Evolutionary conservation across 1,140 invertebrate species (phyloP).

Genomic region (Drosophila teissieri): DNA sequence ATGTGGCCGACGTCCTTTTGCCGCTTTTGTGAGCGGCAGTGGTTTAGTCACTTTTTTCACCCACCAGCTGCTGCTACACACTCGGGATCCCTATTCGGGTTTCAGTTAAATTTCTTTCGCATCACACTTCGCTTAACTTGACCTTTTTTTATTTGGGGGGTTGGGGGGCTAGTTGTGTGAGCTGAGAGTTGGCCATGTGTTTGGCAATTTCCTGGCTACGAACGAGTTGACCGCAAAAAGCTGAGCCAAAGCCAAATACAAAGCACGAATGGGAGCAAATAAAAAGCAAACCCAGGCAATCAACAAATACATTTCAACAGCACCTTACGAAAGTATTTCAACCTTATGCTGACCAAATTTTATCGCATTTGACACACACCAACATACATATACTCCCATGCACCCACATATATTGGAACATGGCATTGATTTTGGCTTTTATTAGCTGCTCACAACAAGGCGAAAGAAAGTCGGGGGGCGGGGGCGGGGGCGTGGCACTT

Average conservation of each 20-base stretch:
- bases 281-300: constrained; percentile 79
- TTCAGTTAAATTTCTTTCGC: constrained; percentile 50
- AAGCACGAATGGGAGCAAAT: constrained; percentile 63
- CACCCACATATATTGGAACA: constrained; percentile 6
- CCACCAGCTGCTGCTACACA: constrained; percentile 51
- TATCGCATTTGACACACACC: constrained; percentile 73
- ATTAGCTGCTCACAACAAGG: constrained; percentile 68
- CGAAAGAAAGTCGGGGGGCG: constrained; percentile 4
- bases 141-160: constrained; percentile 46
- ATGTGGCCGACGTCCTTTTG: constrained; percentile 32
- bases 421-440: constrained; percentile 81
- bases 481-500: constrained; percentile 24
- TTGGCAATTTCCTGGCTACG: constrained; percentile 75
- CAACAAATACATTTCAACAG: constrained; percentile 82
- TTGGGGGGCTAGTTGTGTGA: constrained; percentile 45
- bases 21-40: constrained; percentile 56
- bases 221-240: constrained; percentile 81
- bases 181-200: constrained; percentile 58
- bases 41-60: constrained; percentile 48
- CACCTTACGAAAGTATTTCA: constrained; percentile 82
- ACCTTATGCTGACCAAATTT: constrained; percentile 82
- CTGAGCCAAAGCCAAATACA: constrained; percentile 59
- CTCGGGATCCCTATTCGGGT: constrained; percentile 32
- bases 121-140: constrained; percentile 60
- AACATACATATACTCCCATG: neutral